phyloP scores from a whole-genome alignment of 1,140 invertebrate species.

The Cotesia glomerata region DNA sequence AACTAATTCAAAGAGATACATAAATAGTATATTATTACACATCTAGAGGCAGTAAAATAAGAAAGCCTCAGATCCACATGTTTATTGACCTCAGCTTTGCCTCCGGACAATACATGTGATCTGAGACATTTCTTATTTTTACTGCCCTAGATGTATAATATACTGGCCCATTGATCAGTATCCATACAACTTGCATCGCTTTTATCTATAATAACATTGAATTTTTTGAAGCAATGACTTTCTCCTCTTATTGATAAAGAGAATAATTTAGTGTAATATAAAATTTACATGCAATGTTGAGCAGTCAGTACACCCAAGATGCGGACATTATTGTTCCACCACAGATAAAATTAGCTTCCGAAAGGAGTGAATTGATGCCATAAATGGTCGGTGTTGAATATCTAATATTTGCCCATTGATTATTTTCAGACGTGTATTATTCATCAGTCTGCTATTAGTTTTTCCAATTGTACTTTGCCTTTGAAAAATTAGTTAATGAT shows the following conservation, averaged over 20 bases:
- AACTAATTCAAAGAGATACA: too few relatives aligned
- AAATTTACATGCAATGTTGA: constrained; percentile 42
- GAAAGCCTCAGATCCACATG: too few relatives aligned
- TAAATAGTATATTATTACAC: too few relatives aligned
- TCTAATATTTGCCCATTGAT: constrained; percentile 33
- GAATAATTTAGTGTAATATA: neutral
- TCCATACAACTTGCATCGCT: too few relatives aligned
- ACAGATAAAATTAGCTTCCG: constrained; percentile 25
- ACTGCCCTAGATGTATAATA: too few relatives aligned
- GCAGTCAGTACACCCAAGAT: constrained; percentile 40
- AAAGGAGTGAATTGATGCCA: constrained; percentile 37
- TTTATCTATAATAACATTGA: neutral
- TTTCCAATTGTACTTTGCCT: neutral
- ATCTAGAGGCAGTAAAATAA: too few relatives aligned
- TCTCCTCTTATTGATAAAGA: neutral
- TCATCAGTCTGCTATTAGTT: neutral
- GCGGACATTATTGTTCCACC: constrained; percentile 41
- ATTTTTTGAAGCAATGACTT: neutral
- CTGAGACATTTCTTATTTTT: too few relatives aligned
- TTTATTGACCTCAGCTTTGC: too few relatives aligned
- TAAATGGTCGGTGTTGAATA: constrained; percentile 36
- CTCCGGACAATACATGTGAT: too few relatives aligned
- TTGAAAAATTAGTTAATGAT: neutral
- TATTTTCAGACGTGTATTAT: constrained; percentile 32
- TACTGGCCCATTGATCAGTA: too few relatives aligned